Conservation (phyloP, 2,797 vertebrate species). For the Simalia tracyae region DNA sequence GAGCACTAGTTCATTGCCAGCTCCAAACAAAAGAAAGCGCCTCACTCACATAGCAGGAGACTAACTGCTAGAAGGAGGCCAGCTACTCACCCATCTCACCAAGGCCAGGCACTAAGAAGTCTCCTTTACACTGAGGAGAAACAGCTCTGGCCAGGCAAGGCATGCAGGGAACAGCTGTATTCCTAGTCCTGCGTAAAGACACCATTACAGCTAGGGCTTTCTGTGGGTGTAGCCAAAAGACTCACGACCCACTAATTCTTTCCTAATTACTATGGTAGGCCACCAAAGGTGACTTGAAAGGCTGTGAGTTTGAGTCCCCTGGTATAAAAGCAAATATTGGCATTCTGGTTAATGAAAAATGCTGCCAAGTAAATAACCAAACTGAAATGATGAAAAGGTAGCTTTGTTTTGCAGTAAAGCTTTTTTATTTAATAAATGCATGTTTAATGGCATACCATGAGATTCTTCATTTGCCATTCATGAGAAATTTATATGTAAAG, state of each 20-base stretch:
- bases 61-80: neutral
- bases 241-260: neutral
- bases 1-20: neutral
- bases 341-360: neutral
- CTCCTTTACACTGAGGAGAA: neutral
- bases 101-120: neutral
- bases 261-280: neutral
- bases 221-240: neutral
- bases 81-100: neutral
- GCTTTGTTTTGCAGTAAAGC: neutral
- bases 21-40: neutral
- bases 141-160: neutral
- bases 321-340: neutral
- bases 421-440: neutral
- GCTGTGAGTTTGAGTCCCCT: neutral
- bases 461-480: neutral
- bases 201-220: neutral
- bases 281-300: neutral
- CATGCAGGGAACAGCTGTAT: neutral
- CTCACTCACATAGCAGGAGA: no score
- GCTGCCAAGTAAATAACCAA: neutral
- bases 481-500: neutral
- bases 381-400: neutral
- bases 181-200: neutral
- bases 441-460: neutral